These are phyloP conservation scores for Lagria hirta DNA, from an alignment of 2,888 invertebrate genomes.

Conservation along the genomic window DNA sequence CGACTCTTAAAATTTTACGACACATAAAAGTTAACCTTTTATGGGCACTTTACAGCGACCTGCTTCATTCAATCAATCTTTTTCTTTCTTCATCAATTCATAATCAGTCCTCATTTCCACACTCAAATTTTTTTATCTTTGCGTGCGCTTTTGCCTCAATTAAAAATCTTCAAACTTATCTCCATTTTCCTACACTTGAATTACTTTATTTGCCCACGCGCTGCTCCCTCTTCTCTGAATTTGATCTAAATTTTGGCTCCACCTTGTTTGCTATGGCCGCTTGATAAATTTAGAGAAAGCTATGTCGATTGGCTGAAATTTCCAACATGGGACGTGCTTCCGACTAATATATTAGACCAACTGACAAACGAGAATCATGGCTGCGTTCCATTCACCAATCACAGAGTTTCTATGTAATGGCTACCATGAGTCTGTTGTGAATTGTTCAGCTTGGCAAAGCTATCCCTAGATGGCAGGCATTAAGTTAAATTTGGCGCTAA, in stretches of 20 bases:
- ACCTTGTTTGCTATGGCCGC: slow-evolving; percentile 52
- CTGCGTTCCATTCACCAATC: slow-evolving; percentile 56
- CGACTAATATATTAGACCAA: slow-evolving; percentile 47
- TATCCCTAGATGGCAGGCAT: slow-evolving; percentile 41
- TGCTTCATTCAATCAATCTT: slow-evolving; percentile 48
- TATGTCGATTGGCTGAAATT: slow-evolving; percentile 44
- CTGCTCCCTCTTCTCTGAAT: slow-evolving; percentile 26
- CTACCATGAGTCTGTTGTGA: slow-evolving; percentile 25
- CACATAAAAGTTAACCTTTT: slow-evolving; percentile 56
- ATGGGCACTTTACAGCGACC: slow-evolving; percentile 50
- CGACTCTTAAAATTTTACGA: slow-evolving; percentile 56
- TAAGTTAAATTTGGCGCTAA: slow-evolving; percentile 17
- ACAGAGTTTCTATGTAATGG: slow-evolving; percentile 37
- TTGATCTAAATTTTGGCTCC: slow-evolving; percentile 39
- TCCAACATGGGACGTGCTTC: slow-evolving; percentile 44
- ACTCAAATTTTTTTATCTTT: slow-evolving; percentile 9
- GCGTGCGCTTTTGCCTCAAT: slow-evolving; percentile 28
- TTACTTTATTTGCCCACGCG: slow-evolving; percentile 32
- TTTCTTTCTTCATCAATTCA: slow-evolving; percentile 14
- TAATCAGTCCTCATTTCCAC: slow-evolving; percentile 3
- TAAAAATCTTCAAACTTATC: slow-evolving; percentile 39
- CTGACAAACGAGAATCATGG: slow-evolving; percentile 56
- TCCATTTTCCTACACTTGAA: slow-evolving; percentile 35
- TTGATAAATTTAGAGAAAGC: slow-evolving; percentile 33
- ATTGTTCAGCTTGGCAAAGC: slow-evolving; percentile 32